Evolutionary conservation across 2,113 vertebrate species (phyloP), one percentile per base, ranked within the genome.

Genomic region (Alaudala cheleensis): DNA sequence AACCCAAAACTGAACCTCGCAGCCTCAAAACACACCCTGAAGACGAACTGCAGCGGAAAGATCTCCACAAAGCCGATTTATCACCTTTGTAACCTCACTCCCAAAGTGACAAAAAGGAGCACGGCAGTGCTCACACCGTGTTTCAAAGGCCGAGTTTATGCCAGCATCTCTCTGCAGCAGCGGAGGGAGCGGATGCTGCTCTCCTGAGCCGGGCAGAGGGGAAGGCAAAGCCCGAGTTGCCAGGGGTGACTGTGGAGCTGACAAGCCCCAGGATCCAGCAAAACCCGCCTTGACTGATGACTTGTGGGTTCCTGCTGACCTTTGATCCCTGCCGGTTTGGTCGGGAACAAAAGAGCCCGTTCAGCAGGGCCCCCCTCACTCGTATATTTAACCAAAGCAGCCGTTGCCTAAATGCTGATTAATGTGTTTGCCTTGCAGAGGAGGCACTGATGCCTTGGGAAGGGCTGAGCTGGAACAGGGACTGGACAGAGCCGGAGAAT

Each of bases 261-360:
- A 98, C 98, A n/a, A n/a, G n/a, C n/a, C n/a, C n/a, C n/a, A 29
- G 96, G 97, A 98, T 97, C 96, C 86, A 96, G 98, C 97, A 98
- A 98, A 98, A 98, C 98, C 98, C 72, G 0, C 86, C 88, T 96
- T 98, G 98, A 98, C 98, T 98, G 98, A 99, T 98, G 98, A 98
- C 98, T 98, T 99, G 98, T 98, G 97, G 98, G 97, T 97, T 97
- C 97, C 97, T 62, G 81, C 42, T 96, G 98, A 98, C 98, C 98
- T 98, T 97, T 99, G 98, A 98, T 98, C 98, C 98, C 92, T 95
- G 92, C 90, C 97, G 98, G 97, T 97, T 97, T 97, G 96, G 97
- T 93, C 2, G 11, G 96, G 97, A 98, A 97, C 91, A 98, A 98
- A 98, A 96, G 96, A 98, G 94, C 93, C 91, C n/a, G 96, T 98